Conservation (phyloP, 2,888 invertebrate species). For the Thymelicus lineola region DNA sequence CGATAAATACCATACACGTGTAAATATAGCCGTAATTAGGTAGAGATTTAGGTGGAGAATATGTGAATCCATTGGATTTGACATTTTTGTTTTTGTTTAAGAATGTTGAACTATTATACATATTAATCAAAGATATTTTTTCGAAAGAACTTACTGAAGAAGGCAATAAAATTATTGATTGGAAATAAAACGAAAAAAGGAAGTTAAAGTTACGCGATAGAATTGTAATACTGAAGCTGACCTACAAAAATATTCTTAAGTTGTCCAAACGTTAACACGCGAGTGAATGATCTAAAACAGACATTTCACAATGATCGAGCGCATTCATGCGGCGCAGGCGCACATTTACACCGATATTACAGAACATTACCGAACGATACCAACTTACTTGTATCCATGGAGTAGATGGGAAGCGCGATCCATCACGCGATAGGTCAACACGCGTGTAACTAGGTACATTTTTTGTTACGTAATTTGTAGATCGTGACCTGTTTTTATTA, state of each 20-base stretch:
- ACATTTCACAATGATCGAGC: constrained; percentile 5
- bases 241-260: neutral
- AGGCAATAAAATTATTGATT: no score
- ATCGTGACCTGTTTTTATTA: neutral
- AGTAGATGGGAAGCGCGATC: constrained; percentile 11
- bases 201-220: neutral
- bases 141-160: no score
- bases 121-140: no score
- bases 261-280: neutral
- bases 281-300: constrained; percentile 3
- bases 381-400: neutral
- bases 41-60: no score
- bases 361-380: constrained; percentile 2
- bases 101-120: no score
- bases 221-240: neutral
- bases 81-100: no score
- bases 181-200: neutral
- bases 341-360: neutral
- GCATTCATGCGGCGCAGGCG: constrained; percentile 4
- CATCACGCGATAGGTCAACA: constrained; percentile 18
- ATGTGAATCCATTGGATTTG: neutral
- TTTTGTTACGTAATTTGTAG: constrained; percentile 1
- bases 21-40: no score
- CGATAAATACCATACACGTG: no score
- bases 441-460: constrained; percentile 3